Evolutionary conservation across 2,888 invertebrate genomes (phyloP).

Genomic region (Rotaria macrura): DNA sequence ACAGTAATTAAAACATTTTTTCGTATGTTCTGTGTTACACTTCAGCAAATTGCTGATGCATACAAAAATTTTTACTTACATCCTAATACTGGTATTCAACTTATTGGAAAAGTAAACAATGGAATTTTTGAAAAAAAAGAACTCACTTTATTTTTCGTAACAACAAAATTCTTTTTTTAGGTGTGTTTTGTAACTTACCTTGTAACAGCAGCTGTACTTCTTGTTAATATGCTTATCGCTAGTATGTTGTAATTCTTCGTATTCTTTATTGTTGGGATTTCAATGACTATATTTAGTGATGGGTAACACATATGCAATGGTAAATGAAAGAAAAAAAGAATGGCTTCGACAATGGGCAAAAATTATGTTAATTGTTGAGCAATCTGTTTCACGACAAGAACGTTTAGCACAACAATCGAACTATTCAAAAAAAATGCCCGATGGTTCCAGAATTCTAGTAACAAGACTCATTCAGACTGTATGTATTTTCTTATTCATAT

Average conservation of each 20-base stretch:
- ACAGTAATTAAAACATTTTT: conserved; percentile 6
- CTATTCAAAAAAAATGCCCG: conserved; percentile 72
- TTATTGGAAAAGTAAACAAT: neutral
- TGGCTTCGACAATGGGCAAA: conserved; percentile 97
- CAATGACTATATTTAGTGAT: neutral
- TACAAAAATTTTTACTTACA: conserved; percentile 3
- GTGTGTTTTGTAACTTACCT: neutral
- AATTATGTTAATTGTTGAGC: conserved; percentile 86
- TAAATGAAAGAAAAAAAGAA: conserved; percentile 80
- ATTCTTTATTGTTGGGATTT: too few species aligned
- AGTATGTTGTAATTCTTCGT: neutral
- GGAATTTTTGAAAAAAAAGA: too few species aligned
- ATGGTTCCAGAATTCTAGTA: conserved; percentile 55
- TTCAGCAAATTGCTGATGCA: neutral
- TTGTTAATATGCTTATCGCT: conserved; percentile 1
- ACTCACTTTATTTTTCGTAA: too few species aligned
- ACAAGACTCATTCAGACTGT: neutral
- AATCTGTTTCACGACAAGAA: conserved; percentile 79
- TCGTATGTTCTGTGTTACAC: conserved; percentile 14
- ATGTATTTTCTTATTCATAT: neutral
- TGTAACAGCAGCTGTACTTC: neutral
- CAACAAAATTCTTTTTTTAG: neutral
- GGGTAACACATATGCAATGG: conserved; percentile 66
- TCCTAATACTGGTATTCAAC: neutral
- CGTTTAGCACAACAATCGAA: conserved; percentile 71